phyloP scores from a whole-genome alignment of 1,140 invertebrate genomes.

The Globodera ellingtonae region DNA sequence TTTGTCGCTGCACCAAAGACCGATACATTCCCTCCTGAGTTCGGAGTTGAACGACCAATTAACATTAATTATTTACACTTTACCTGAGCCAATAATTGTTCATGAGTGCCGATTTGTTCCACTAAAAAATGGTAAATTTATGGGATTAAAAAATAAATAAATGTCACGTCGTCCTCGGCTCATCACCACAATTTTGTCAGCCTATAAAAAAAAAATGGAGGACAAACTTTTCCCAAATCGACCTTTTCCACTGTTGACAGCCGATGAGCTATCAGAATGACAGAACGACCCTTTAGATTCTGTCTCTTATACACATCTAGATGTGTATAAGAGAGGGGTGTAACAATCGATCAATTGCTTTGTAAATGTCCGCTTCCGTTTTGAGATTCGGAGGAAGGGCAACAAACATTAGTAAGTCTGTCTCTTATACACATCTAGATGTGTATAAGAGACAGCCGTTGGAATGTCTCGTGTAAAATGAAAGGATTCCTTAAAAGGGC shows the following conservation, averaged over 20 bases:
- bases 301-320: too few relatives aligned
- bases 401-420: too few relatives aligned
- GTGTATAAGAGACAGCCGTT: too few relatives aligned
- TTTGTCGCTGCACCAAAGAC: constrained; percentile 49
- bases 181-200: constrained; percentile 28
- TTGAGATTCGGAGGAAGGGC: too few relatives aligned
- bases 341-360: too few relatives aligned
- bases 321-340: too few relatives aligned
- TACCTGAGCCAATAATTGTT: constrained; percentile 36
- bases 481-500: too few relatives aligned
- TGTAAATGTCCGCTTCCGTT: too few relatives aligned
- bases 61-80: constrained; percentile 32
- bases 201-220: not conserved
- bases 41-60: constrained; percentile 11
- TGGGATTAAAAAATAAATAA: not conserved
- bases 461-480: too few relatives aligned
- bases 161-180: constrained; percentile 1
- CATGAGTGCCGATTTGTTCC: constrained; percentile 47
- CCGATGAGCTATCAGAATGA: constrained; percentile 69
- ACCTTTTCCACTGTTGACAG: constrained; percentile 68
- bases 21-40: constrained; percentile 48
- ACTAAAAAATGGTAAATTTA: not conserved
- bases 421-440: too few relatives aligned
- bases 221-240: constrained; percentile 44
- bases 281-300: constrained; percentile 68